Conservation (phyloP, 2,888 invertebrate genomes). For the Melanostoma scalare region DNA sequence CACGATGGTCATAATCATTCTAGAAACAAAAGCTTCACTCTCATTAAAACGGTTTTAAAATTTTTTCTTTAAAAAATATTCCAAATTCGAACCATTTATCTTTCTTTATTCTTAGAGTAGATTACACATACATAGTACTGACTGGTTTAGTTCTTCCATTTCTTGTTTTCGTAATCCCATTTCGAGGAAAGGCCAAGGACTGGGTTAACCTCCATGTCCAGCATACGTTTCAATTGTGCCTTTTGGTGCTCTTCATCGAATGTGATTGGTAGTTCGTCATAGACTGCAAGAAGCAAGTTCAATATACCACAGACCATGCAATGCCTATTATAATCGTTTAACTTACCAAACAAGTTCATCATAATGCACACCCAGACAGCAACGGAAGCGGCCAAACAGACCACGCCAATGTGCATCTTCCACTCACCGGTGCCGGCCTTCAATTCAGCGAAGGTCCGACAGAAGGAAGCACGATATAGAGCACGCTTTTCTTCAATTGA, state of each 20-base stretch:
- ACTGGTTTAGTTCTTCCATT: slow-evolving; percentile 88
- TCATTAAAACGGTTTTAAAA: no score
- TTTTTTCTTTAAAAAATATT: no score
- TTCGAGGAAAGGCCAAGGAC: slow-evolving; percentile 91
- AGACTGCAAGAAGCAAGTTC: slow-evolving; percentile 81
- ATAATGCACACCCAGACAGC: slow-evolving; percentile 78
- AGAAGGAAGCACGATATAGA: slow-evolving; percentile 95
- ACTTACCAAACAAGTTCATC: slow-evolving; percentile 79
- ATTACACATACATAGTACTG: slow-evolving; percentile 54
- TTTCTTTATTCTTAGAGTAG: slow-evolving; percentile 66
- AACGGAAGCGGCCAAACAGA: slow-evolving; percentile 75
- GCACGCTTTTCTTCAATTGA: slow-evolving; percentile 95
- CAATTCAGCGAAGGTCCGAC: slow-evolving; percentile 96
- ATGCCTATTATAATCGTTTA: not conserved
- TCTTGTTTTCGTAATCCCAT: slow-evolving; percentile 95
- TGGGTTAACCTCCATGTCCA: slow-evolving; percentile 90
- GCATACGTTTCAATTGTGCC: slow-evolving; percentile 90
- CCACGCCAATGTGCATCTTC: slow-evolving; percentile 84
- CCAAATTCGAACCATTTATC: slow-evolving; percentile 6
- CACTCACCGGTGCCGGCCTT: slow-evolving; percentile 84
- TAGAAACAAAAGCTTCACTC: no score
- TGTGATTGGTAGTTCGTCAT: slow-evolving; percentile 86
- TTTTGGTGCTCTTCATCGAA: slow-evolving; percentile 89
- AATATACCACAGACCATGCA: not conserved
- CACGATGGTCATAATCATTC: no score